Conservation (phyloP, 2,113 vertebrate species). For the Orcinus orca region DNA sequence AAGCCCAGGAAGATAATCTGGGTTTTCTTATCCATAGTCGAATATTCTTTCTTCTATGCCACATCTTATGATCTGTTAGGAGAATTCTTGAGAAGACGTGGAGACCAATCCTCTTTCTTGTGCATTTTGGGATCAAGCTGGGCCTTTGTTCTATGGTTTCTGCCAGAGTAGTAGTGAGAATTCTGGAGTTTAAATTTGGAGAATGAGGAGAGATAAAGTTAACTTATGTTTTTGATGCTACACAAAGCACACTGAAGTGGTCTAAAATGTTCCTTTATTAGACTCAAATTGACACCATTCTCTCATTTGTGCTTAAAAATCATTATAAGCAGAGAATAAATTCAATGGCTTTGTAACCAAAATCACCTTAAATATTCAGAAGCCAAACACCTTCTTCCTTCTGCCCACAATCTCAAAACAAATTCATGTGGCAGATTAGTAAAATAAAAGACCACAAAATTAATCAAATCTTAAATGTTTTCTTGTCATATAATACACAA, state of each 20-base stretch:
- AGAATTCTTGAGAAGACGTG: neutral
- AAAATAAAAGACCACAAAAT: neutral
- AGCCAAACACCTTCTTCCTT: neutral
- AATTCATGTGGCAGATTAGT: neutral
- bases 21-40: neutral
- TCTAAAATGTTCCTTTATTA: neutral
- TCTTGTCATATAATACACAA: neutral
- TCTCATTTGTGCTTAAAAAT: neutral
- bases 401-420: neutral
- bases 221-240: neutral
- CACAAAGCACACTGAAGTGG: neutral
- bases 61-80: neutral
- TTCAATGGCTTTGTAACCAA: neutral
- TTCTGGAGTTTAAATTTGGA: neutral
- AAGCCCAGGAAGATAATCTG: neutral
- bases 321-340: neutral
- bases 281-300: neutral
- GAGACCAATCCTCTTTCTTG: neutral
- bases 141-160: neutral
- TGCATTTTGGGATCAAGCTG: neutral
- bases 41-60: neutral
- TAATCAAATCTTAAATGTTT: conserved; percentile 15
- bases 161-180: neutral
- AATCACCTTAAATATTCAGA: neutral
- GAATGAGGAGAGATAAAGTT: neutral